A percentile compares a stretch with the other conserved stretches of the same genome.
Evolutionary conservation across 2,797 vertebrate genomes (phyloP).

Genomic region (Cyclopterus lumpus): DNA sequence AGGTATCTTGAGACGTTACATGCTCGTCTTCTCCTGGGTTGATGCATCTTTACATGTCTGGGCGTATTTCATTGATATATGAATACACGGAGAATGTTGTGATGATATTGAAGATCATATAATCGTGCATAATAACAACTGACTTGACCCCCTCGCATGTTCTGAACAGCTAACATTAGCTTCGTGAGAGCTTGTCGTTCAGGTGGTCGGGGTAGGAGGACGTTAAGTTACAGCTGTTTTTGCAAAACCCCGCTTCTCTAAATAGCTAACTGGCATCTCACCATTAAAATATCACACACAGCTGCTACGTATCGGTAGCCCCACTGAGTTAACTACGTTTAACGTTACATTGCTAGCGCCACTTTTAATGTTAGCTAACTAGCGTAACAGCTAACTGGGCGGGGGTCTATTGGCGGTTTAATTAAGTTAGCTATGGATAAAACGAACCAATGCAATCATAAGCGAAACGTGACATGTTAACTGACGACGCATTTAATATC

Average conservation of each 20-base stretch:
- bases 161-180: not conserved
- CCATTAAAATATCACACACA: not conserved
- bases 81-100: not conserved
- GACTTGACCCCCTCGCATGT: not conserved
- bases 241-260: not conserved
- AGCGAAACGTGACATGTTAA: accelerated
- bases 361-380: not conserved
- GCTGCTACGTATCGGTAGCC: not conserved
- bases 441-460: not conserved
- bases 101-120: too few species aligned
- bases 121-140: not conserved
- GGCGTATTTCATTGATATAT: not conserved
- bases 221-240: not conserved
- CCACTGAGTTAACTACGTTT: not conserved
- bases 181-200: too few species aligned
- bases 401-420: not conserved
- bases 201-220: accelerated
- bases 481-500: accelerated
- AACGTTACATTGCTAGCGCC: not conserved
- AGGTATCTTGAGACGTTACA: not conserved
- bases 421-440: not conserved
- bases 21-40: not conserved
- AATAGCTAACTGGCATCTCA: too few species aligned
- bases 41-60: not conserved
- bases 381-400: slow-evolving; percentile 33